These are phyloP conservation scores for Burhinus bistriatus DNA, from an alignment of 2,113 vertebrate species.

Conservation along the genomic window DNA sequence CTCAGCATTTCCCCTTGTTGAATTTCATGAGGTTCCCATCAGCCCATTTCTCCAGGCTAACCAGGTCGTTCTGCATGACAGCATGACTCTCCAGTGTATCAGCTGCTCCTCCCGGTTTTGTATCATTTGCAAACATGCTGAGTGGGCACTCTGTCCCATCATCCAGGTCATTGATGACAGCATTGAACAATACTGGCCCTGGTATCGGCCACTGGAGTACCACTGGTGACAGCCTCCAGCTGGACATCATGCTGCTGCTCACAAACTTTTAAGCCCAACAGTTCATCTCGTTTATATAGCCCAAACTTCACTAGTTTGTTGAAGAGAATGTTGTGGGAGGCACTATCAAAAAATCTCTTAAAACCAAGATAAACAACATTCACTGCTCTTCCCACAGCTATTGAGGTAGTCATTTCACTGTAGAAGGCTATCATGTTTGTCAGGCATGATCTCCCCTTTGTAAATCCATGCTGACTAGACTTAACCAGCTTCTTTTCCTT, in stretches of 20 bases:
- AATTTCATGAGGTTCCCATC: neutral
- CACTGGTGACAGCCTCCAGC: neutral
- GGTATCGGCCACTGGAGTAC: neutral
- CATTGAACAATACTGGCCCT: neutral
- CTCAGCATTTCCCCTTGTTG: neutral
- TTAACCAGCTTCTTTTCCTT: neutral
- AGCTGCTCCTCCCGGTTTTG: neutral
- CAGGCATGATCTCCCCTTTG: neutral
- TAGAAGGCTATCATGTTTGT: neutral
- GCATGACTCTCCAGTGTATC: neutral
- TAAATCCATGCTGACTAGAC: neutral
- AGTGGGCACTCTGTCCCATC: neutral
- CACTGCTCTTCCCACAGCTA: neutral
- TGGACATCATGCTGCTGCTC: neutral
- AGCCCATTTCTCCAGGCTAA: neutral
- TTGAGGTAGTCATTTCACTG: neutral
- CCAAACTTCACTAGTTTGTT: neutral
- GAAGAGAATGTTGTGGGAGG: neutral
- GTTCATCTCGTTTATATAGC: fast-evolving
- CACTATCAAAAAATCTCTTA: neutral
- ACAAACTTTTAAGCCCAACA: neutral
- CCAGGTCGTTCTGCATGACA: neutral
- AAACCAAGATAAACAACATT: neutral
- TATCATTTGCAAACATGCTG: neutral
- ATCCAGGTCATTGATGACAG: neutral